phyloP scores from a whole-genome alignment of 2,113 vertebrate species.

The Salminus brasiliensis region DNA sequence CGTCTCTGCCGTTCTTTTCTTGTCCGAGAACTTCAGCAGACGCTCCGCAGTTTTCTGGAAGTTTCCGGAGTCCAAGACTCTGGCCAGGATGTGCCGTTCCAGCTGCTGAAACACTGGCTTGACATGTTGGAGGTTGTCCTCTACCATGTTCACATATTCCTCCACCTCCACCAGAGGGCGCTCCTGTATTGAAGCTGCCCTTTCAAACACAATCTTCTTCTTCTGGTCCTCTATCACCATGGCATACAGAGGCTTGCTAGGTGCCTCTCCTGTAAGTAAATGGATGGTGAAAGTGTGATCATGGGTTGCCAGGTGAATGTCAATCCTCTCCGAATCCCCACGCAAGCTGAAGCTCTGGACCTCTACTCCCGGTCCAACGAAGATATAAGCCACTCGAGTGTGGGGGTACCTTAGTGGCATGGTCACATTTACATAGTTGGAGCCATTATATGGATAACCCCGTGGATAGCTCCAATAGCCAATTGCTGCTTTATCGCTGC shows the following conservation, averaged over 20 bases:
- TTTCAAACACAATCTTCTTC: slow-evolving; percentile 90
- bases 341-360: slow-evolving; percentile 89
- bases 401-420: slow-evolving; percentile 82
- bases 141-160: slow-evolving; percentile 83
- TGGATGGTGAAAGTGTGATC: slow-evolving; percentile 86
- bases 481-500: slow-evolving; percentile 83
- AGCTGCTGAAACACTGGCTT: slow-evolving; percentile 95
- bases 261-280: slow-evolving; percentile 81
- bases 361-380: slow-evolving; percentile 88
- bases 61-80: slow-evolving; percentile 85
- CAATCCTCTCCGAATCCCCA: slow-evolving; percentile 83
- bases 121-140: slow-evolving; percentile 87
- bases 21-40: slow-evolving; percentile 89
- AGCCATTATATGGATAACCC: slow-evolving; percentile 93
- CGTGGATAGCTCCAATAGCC: slow-evolving; percentile 87
- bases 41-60: slow-evolving; percentile 90
- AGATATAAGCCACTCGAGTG: slow-evolving; percentile 89
- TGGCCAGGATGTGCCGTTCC: slow-evolving; percentile 89
- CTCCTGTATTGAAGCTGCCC: slow-evolving; percentile 65
- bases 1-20: slow-evolving; percentile 86
- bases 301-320: slow-evolving; percentile 84
- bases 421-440: slow-evolving; percentile 94
- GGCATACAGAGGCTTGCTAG: slow-evolving; percentile 81
- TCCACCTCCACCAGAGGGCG: slow-evolving; percentile 78
- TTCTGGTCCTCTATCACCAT: slow-evolving; percentile 85